phyloP scores from a whole-genome alignment of 2,888 invertebrate genomes.

The Amiota communis region DNA sequence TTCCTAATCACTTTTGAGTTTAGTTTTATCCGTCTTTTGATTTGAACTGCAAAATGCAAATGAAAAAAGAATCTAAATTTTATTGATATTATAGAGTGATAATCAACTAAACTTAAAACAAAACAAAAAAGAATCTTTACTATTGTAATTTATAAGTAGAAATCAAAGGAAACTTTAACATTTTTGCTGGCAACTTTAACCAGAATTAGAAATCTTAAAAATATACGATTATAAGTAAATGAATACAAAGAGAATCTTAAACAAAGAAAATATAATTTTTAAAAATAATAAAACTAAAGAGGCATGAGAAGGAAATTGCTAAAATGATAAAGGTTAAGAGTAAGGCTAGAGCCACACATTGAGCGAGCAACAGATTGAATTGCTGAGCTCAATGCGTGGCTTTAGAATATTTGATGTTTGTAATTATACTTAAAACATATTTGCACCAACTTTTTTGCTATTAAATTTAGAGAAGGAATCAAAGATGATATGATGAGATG shows the following conservation, averaged over 20 bases:
- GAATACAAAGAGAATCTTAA: conserved; percentile 3
- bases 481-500: not conserved
- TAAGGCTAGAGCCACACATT: too few species aligned
- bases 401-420: conserved; percentile 19
- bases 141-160: not conserved
- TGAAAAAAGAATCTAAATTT: not conserved
- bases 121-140: conserved; percentile 5
- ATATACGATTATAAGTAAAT: not conserved
- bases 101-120: conserved; percentile 4
- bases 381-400: too few species aligned
- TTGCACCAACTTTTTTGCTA: conserved; percentile 26
- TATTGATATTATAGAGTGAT: conserved; percentile 28
- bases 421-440: conserved; percentile 7
- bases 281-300: too few species aligned
- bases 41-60: too few species aligned
- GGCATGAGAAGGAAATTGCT: too few species aligned
- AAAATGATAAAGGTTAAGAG: too few species aligned
- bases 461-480: not conserved
- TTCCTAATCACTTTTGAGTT: too few species aligned
- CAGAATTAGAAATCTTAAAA: conserved; percentile 1
- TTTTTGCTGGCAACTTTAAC: not conserved
- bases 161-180: not conserved
- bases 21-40: too few species aligned
- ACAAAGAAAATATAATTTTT: not conserved
- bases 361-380: too few species aligned